Evolutionary conservation across 2,797 vertebrate genomes (phyloP), one percentile per base, ranked within the genome.

Genomic region (Lacerta agilis): DNA sequence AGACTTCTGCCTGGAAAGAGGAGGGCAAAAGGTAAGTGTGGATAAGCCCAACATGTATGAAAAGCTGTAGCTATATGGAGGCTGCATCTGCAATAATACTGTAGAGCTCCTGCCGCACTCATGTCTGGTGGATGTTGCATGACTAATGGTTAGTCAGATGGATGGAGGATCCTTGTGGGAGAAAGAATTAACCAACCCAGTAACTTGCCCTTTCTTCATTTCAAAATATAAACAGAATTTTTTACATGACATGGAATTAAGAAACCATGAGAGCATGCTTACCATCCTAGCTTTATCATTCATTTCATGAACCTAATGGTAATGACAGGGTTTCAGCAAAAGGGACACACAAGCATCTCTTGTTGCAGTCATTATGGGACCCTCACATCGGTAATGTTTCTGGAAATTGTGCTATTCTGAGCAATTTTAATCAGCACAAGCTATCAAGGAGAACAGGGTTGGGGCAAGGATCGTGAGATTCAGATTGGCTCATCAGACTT

Each of bases 391-490:
- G 61, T 85, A 91, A 84, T 87, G 75, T 94, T 94, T 94, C 85
- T 92, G 90, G 69, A 95, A 95, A 95, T 93, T 94, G 90, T 83
- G 85, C 83, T 94, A 93, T 94, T 95, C 69, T 82, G 86, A 93
- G 94, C 90, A 88, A 94, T 96, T 95, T 94, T 95, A 95, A 95
- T 94, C 94, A 95, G 86, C 17, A 18, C 67, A 93, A 90, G 86
- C 85, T 94, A 88, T 90, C 90, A 94, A 89, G 92, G 75, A 90
- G 88, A 89, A 78, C 87, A 88, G 87, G 75, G n/a, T 25, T 91
- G 83, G 45, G 49, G 76, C 87, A 91, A 88, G 87, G 91, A 95
- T 93, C 89, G 83, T 83, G 87, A 92, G 82, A 92, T 92, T 88
- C 87, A 87, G 92, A 84, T 86, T 88, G 84, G 81, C 83, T 94